A percentile compares a stretch with the other conserved stretches of the same genome.
Evolutionary conservation across 2,797 vertebrate species (phyloP).

Genomic region (Siniperca scherzeri): DNA sequence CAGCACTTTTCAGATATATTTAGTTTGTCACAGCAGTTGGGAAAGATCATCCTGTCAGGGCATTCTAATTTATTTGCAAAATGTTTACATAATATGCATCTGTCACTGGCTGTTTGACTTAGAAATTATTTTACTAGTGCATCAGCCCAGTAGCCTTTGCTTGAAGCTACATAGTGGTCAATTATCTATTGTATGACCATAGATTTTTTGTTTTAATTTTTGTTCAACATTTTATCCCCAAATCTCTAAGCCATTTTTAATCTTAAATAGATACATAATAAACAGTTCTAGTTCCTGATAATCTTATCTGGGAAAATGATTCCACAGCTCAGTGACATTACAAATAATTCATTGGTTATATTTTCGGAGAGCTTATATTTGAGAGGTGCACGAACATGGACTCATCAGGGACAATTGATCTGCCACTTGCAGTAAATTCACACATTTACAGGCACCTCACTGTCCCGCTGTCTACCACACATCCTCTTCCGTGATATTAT

Average conservation of each 20-base stretch:
- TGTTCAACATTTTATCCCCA: neutral
- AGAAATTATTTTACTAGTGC: neutral
- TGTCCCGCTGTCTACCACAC: constrained; percentile 9
- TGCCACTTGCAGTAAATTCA: constrained; percentile 17
- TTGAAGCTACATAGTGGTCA: neutral
- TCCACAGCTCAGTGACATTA: constrained; percentile 8
- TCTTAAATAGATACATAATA: constrained; percentile 7
- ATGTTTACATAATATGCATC: constrained; percentile 20
- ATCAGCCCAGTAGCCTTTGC: neutral
- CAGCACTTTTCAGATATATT: neutral
- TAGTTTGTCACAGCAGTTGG: neutral
- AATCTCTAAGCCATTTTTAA: constrained; percentile 5
- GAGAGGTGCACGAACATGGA: neutral
- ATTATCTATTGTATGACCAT: neutral
- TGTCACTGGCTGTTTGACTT: neutral
- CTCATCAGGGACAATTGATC: constrained; percentile 8
- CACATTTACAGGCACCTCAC: constrained; percentile 6
- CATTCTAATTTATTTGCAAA: constrained; percentile 6
- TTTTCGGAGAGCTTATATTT: constrained; percentile 2
- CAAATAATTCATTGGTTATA: neutral
- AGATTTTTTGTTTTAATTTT: neutral
- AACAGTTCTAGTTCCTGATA: constrained; percentile 2
- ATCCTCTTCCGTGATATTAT: constrained; percentile 37
- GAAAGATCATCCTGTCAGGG: constrained; percentile 3
- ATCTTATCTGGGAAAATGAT: constrained; percentile 5